Evolutionary conservation across 2,797 vertebrate species (phyloP).

Genomic region (Uromys caudimaculatus): DNA sequence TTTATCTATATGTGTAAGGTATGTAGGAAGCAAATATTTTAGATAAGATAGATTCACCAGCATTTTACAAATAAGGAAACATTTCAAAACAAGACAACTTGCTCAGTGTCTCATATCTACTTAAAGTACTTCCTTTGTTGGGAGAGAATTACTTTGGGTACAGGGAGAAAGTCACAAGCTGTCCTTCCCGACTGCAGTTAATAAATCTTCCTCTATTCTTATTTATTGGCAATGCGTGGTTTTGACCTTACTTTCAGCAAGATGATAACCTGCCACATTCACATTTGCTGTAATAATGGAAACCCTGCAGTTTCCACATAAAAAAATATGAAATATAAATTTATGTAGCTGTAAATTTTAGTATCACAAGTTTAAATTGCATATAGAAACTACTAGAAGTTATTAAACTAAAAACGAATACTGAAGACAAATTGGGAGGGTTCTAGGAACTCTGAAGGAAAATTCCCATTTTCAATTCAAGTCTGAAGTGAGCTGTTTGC

Average conservation of each 20-base stretch:
- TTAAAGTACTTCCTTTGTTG: not conserved
- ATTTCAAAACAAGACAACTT: constrained; percentile 10
- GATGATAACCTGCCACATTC: not conserved
- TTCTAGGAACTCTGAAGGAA: not conserved
- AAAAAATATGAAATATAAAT: not conserved
- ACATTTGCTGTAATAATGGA: not conserved
- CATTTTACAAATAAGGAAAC: constrained; percentile 3
- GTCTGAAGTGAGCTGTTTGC: not conserved
- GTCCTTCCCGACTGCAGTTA: not conserved
- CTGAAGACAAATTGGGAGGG: not conserved
- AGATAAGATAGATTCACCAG: not conserved
- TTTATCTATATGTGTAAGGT: not conserved
- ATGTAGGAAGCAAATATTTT: not conserved
- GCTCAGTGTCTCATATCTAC: not conserved
- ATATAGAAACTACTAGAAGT: constrained; percentile 10
- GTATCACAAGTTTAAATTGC: not conserved
- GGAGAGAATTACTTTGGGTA: not conserved
- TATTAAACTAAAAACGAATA: not conserved
- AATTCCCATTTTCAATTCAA: constrained; percentile 10
- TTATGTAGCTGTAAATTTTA: not conserved
- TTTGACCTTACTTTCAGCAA: not conserved
- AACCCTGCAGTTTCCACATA: not conserved
- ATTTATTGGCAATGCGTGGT: not conserved
- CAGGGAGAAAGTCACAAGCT: not conserved
- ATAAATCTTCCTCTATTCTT: not conserved